Base-by-base conservation (phyloP, 2,888 invertebrate species). In the Amphipoea oculea region DNA sequence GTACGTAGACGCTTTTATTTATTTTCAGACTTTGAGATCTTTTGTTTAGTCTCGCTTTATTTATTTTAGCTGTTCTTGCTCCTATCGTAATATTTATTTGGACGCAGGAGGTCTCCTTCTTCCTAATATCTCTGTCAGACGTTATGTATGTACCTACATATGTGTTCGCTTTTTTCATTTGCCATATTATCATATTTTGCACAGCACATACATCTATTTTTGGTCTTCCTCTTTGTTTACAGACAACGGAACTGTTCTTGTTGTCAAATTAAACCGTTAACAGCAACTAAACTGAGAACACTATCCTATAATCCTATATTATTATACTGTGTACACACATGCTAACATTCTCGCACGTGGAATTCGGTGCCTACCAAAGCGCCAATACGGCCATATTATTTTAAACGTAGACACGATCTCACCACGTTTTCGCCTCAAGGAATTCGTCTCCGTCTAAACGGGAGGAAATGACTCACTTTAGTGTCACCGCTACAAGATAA, bases 401-500 rank as follows among this genome's bases (percentile, higher is more conserved):
- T 83, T 81, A 88, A 88, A 82, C 72, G 73, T 74, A 88, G 78
- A 84, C 81, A 83, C 78, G 83, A 78, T 83, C 80, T 79, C 80
- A 74, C 83, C 77, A 83, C 72, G 82, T 76, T 84, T 78, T 82
- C 79, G 79, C 78, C 76, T 89, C 83, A 73, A 87, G 90, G 88
- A 86, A 89, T 89, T 89, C 69, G 89, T 89, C 89, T 87, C 79
- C 65, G 76, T 76, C 69, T 78, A 87, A 84, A 86, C 84, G 69
- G 82, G 84, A 89, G 89, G 88, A 89, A 86, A 88, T 90, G 90
- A 89, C 90, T 90, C 89, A 91, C 83, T 84, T 76, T 67, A 85
- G 85, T 90, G 90, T 91, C 90, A 90, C 84, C 80, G 68, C 86
- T 81, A 88, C 82, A 87, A 90, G 91, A 90, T 90, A 91, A 91